phyloP scores from a whole-genome alignment of 53 echinoderm and acorn worm species.

The Astropecten irregularis region DNA sequence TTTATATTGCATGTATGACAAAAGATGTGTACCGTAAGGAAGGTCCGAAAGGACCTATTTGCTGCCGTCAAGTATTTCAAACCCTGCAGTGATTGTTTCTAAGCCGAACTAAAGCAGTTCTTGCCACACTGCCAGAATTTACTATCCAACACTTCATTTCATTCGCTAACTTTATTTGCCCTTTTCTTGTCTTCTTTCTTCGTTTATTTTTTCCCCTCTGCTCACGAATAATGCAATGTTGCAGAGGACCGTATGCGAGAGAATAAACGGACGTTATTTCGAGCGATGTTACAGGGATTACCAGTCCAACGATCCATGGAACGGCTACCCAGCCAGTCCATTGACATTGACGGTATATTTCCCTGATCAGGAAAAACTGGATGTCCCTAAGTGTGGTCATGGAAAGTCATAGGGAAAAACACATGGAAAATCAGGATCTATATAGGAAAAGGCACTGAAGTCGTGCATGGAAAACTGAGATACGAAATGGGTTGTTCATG shows the following conservation, averaged over 20 bases:
- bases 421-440: background rate
- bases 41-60: too few relatives aligned
- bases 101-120: too few relatives aligned
- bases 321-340: constrained; percentile 10
- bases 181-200: background rate
- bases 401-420: background rate
- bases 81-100: too few relatives aligned
- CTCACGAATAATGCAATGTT: background rate
- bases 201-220: background rate
- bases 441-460: too few relatives aligned
- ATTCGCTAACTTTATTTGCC: too few relatives aligned
- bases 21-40: too few relatives aligned
- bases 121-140: too few relatives aligned
- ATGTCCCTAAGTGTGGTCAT: background rate
- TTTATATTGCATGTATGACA: too few relatives aligned
- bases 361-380: too few relatives aligned
- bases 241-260: constrained; percentile 30
- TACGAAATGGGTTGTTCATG: too few relatives aligned
- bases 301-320: background rate
- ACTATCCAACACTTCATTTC: too few relatives aligned
- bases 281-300: constrained; percentile 20
- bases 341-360: constrained; percentile 8
- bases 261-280: constrained; percentile 9
- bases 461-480: background rate
- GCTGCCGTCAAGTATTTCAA: too few relatives aligned